Evolutionary conservation across 2,888 invertebrate species (phyloP), one percentile per base, ranked within the genome.

Genomic region (Dasysyrphus tricinctus): DNA sequence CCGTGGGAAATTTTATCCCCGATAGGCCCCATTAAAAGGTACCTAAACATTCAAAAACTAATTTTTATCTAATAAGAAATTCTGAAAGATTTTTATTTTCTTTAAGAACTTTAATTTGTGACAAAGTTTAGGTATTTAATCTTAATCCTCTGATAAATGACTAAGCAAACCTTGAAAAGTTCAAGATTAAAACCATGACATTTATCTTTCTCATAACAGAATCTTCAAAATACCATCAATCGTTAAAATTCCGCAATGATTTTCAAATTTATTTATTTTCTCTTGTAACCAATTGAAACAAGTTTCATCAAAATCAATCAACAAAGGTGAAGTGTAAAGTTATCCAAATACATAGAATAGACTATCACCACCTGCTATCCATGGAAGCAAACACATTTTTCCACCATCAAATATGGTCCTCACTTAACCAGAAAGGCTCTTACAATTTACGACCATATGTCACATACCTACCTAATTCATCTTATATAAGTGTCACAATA

Each of bases 401-500:
- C 2, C n/a, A 19, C 2, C n/a, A 19, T n/a, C n/a, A 61, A 42
- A 61, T 44, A 34, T 57, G 9, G 16, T 57, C 16, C 16, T 57
- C 5, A 3, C 11, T 61, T 59, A 34, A 59, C 24, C 39, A 37
- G 19, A 67, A 49, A 49, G 37, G 7, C 11, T 49, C 67, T 67
- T 49, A 37, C 32, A 42, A 9, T 67, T 67, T 67, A 67, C 67
- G 67, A 37, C 34, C 32, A 16, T 63, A 44, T 32, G 44, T 63
- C 29, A 29, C 44, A 63, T 63, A 24, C 24, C 24, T 63, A 24
- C 24, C 24, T 24, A 44, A 63, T 49, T 37, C 67, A 14, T 49
- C 49, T 49, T 67, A 37, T 49, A 37, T 37, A 49, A 49, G 32
- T 67, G 67, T 49, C 67, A 49, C 67, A 49, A 49, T 49, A 67